Conservation (phyloP, 1,140 invertebrate genomes). For the Lordiphosa collinella region DNA sequence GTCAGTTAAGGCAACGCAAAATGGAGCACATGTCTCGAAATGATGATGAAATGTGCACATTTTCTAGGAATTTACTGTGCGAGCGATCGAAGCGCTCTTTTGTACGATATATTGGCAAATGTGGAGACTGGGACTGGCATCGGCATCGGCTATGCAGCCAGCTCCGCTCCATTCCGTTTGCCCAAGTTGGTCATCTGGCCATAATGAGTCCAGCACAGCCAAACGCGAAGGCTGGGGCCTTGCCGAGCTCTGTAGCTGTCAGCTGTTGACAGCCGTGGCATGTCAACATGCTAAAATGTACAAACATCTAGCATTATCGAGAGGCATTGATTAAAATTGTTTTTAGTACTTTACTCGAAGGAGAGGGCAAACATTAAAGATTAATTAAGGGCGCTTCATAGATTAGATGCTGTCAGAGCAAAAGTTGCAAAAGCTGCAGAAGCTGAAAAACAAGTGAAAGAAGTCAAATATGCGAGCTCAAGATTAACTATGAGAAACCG, state of each 20-base stretch:
- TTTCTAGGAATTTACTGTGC: slow-evolving; percentile 72
- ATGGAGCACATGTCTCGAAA: slow-evolving; percentile 78
- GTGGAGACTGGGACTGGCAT: slow-evolving; percentile 11
- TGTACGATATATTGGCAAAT: slow-evolving; percentile 31
- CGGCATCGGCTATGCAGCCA: slow-evolving; percentile 61
- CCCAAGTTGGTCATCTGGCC: slow-evolving; percentile 74
- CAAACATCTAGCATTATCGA: slow-evolving; percentile 44
- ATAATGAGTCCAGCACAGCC: slow-evolving; percentile 57
- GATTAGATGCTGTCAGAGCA: no score
- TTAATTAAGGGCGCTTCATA: slow-evolving; percentile 11
- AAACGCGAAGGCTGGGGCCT: background rate
- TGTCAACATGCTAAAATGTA: slow-evolving; percentile 72
- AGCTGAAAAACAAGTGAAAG: no score
- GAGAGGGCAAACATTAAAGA: background rate
- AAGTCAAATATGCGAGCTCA: no score
- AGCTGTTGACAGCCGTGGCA: slow-evolving; percentile 74
- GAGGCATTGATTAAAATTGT: slow-evolving; percentile 71
- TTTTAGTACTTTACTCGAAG: slow-evolving; percentile 13
- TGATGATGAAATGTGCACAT: slow-evolving; percentile 78
- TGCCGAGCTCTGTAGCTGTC: slow-evolving; percentile 35
- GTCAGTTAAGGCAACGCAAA: slow-evolving; percentile 71
- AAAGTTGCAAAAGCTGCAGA: no score
- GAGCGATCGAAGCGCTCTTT: slow-evolving; percentile 33
- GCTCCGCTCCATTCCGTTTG: slow-evolving; percentile 75
- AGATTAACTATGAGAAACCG: no score